phyloP scores from a whole-genome alignment of 2,113 vertebrate species.

The Neofelis nebulosa region DNA sequence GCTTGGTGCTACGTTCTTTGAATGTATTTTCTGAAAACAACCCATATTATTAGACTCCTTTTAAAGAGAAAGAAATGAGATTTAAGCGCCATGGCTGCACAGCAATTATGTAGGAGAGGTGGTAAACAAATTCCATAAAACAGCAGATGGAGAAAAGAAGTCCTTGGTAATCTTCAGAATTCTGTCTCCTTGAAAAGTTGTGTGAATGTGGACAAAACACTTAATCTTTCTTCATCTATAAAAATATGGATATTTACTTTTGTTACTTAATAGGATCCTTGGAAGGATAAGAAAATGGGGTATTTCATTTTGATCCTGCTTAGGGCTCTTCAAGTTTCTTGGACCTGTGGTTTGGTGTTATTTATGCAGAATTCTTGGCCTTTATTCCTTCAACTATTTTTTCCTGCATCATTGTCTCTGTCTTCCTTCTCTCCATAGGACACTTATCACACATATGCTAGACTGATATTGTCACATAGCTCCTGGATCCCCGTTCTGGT shows the following conservation, averaged over 20 bases:
- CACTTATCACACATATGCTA: neutral
- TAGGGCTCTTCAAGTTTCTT: neutral
- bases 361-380: neutral
- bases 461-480: neutral
- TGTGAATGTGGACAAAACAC: neutral
- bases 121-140: neutral
- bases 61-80: neutral
- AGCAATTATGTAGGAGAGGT: neutral
- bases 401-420: neutral
- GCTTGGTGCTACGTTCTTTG: neutral
- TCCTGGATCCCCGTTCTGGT: neutral
- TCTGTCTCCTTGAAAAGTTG: neutral
- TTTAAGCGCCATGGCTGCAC: neutral
- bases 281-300: neutral
- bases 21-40: neutral
- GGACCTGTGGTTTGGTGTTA: neutral
- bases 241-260: neutral
- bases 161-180: neutral
- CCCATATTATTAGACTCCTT: neutral
- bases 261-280: neutral
- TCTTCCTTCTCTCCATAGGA: neutral
- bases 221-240: neutral
- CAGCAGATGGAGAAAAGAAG: neutral
- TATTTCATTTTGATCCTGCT: neutral
- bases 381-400: neutral